Evolutionary conservation across 2,888 invertebrate genomes (phyloP), one percentile per base, ranked within the genome.

Genomic region (Sisyra terminalis): DNA sequence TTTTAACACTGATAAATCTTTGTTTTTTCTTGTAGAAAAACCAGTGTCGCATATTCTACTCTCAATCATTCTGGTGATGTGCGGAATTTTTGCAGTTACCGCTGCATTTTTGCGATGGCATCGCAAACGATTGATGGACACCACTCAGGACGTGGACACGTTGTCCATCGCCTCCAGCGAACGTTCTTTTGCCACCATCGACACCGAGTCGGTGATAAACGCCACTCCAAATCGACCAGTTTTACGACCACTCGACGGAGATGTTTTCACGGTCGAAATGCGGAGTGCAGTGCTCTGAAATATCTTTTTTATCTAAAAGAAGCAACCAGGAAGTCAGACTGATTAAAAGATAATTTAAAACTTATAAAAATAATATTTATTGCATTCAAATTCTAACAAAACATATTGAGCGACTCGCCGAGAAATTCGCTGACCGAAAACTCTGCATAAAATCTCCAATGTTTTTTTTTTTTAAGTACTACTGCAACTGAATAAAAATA

Each of bases 1-100:
- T 16, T 10, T 13, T 36, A 16, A 15, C 36, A 18, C 30, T n/a
- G 29, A 32, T 35, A 9, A 17, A 32, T 11, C 11, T 17, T 37
- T 38, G 34, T 32, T 29, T 44, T 31, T 40, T 44, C 44, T 64
- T 65, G 13, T 61, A 69, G 69, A 63, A 53, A 61, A 29, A 35
- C 42, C 61, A 52, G 61, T 63, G 45, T 66, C 67, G 13, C 67
- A 68, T 54, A 60, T 70, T 35, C 59, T 65, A 3, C 48, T 73
- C 32, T 69, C 73, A 29, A 68, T 72, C 55, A 69, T 73, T 54
- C 53, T 73, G 44, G 69, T 72, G 42, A 66, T 71, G n/a, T 67
- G 71, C 13, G 71, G 70, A 16, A 66, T 73, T 45, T 70, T 70
- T 16, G 71, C 70, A 8, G 58, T 73, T 32, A 67, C 70, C 3